Evolutionary conservation across 2,888 invertebrate species (phyloP).

Genomic region (Acleris literana): DNA sequence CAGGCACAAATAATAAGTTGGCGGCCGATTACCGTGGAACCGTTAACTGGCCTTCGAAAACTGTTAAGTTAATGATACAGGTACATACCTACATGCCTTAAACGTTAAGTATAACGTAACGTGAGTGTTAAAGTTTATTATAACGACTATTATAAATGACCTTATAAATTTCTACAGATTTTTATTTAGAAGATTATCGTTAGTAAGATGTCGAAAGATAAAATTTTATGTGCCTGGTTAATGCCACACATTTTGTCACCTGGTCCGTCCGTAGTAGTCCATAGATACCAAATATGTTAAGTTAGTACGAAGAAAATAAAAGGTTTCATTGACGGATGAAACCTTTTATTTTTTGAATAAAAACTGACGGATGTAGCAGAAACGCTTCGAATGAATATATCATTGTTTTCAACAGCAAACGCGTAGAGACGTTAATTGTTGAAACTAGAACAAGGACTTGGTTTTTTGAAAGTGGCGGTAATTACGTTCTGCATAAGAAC

Average conservation of each 20-base stretch:
- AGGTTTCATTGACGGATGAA: too few relatives aligned
- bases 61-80: constrained; percentile 28
- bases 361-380: too few relatives aligned
- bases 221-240: too few relatives aligned
- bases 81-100: constrained; percentile 19
- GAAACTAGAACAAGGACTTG: background rate
- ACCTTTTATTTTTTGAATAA: too few relatives aligned
- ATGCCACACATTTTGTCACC: too few relatives aligned
- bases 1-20: constrained; percentile 48
- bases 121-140: background rate
- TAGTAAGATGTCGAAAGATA: background rate
- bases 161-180: background rate
- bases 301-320: too few relatives aligned
- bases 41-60: constrained; percentile 63
- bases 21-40: constrained; percentile 56
- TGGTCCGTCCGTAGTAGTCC: too few relatives aligned
- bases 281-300: too few relatives aligned
- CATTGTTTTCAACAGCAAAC: too few relatives aligned
- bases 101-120: constrained; percentile 1
- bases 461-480: constrained; percentile 32
- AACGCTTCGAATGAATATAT: too few relatives aligned
- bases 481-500: constrained; percentile 82
- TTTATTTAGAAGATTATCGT: background rate
- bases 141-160: constrained; percentile 8
- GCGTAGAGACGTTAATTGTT: too few relatives aligned